A percentile compares a stretch with the other conserved stretches of the same genome.
These are phyloP conservation scores for Uloborus plumipes DNA, from an alignment of 2,888 invertebrate species.

Conservation along the genomic window DNA sequence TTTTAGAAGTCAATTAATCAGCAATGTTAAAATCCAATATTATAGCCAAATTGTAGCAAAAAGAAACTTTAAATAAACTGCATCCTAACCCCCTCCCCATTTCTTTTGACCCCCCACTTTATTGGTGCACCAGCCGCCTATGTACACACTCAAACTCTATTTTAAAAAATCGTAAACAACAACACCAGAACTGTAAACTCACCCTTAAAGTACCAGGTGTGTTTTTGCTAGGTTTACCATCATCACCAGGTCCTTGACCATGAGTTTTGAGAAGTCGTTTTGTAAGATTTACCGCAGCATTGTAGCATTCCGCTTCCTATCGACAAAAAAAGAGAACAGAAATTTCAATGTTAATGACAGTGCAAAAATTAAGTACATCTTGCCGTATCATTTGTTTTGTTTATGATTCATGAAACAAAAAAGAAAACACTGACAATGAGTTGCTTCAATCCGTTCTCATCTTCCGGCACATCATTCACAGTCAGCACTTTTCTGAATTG, in stretches of 20 bases:
- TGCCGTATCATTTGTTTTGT: neutral
- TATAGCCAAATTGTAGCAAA: too few relatives aligned
- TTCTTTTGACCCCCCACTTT: too few relatives aligned
- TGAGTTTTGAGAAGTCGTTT: constrained; percentile 78
- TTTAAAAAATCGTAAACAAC: too few relatives aligned
- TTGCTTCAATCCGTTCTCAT: constrained; percentile 86
- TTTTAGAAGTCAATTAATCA: too few relatives aligned
- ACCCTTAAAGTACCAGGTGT: constrained; percentile 84
- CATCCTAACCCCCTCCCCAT: too few relatives aligned
- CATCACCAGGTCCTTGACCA: constrained; percentile 86
- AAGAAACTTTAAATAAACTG: too few relatives aligned
- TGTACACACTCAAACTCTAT: too few relatives aligned
- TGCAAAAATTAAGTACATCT: neutral
- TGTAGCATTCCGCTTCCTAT: constrained; percentile 79
- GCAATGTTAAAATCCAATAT: too few relatives aligned
- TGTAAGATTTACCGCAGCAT: constrained; percentile 90
- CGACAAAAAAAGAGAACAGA: constrained; percentile 49
- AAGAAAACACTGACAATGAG: constrained; percentile 75
- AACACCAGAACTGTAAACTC: constrained; percentile 12
- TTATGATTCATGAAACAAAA: constrained; percentile 11
- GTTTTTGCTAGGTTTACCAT: constrained; percentile 86
- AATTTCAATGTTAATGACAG: constrained; percentile 1
- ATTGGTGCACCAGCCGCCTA: too few relatives aligned
- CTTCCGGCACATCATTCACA: constrained; percentile 87
- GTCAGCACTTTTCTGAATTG: constrained; percentile 82